These are phyloP conservation scores for Athene noctua DNA, from an alignment of 2,113 vertebrate species.

Conservation along the genomic window DNA sequence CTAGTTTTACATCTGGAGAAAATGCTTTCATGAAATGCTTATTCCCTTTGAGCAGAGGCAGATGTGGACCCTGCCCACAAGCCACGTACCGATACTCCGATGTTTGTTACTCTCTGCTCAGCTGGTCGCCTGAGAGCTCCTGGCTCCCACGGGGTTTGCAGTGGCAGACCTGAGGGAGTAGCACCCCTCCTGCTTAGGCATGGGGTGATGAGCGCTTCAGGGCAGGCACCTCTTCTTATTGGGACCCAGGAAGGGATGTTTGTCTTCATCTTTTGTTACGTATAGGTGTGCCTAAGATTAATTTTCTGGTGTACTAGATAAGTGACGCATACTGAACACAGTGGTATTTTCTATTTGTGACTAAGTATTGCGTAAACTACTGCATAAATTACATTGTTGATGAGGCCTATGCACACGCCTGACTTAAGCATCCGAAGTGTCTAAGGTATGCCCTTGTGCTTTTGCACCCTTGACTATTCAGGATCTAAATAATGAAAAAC, in stretches of 20 bases:
- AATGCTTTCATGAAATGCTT: neutral
- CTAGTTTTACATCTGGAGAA: conserved; percentile 44
- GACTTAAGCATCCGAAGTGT: neutral
- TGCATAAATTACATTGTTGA: neutral
- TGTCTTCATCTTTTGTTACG: neutral
- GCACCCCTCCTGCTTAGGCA: neutral
- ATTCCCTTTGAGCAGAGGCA: conserved; percentile 35
- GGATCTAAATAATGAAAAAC: neutral
- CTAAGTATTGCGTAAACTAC: neutral
- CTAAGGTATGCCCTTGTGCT: neutral
- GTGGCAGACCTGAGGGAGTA: neutral
- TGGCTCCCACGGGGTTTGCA: rapidly evolving
- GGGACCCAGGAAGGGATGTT: neutral
- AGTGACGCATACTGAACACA: neutral
- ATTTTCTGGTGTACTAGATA: neutral
- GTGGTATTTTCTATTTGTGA: neutral
- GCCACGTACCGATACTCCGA: neutral
- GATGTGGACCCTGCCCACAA: neutral
- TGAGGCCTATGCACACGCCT: neutral
- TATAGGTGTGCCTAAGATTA: neutral
- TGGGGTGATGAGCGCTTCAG: rapidly evolving
- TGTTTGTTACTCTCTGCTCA: neutral
- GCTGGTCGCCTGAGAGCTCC: neutral
- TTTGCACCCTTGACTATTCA: neutral
- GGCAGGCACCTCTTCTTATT: neutral